A percentile compares a stretch with the other conserved stretches of the same genome.
Evolutionary conservation across 2,113 vertebrate species (phyloP).

Genomic region (Epinephelus lanceolatus): DNA sequence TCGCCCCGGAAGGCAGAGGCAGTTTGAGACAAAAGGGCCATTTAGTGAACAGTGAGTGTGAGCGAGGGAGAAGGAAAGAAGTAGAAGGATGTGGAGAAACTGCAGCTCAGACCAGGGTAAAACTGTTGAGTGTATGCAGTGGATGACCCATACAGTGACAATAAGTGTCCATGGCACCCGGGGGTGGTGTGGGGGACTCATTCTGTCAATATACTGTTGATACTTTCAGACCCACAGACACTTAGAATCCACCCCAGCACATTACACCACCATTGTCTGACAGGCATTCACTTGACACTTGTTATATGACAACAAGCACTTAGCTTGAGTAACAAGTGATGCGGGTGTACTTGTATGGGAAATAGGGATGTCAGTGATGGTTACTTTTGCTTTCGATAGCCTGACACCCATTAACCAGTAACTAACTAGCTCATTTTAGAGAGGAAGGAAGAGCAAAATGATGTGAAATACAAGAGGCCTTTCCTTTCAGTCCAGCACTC

Average conservation of each 20-base stretch:
- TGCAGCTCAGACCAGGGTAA: constrained; percentile 31
- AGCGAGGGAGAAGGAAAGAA: constrained; percentile 27
- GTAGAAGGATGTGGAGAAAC: constrained; percentile 28
- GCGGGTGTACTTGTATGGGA: neutral
- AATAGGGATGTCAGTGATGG: too few relatives aligned
- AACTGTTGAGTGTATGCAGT: constrained; percentile 9
- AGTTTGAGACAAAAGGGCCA: constrained; percentile 59
- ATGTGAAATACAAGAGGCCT: too few relatives aligned
- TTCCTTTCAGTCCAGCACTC: too few relatives aligned
- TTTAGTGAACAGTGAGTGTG: constrained; percentile 40
- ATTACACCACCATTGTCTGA: neutral
- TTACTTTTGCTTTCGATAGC: too few relatives aligned
- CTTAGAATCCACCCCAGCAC: neutral
- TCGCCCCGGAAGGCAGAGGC: constrained; percentile 63
- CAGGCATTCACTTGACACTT: neutral
- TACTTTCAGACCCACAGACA: constrained; percentile 16
- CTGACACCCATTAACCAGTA: too few relatives aligned
- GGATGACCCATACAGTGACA: constrained; percentile 13
- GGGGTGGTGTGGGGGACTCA: neutral
- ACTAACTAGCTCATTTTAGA: too few relatives aligned
- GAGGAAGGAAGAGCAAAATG: too few relatives aligned
- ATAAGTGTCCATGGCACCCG: constrained; percentile 57
- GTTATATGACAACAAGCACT: neutral
- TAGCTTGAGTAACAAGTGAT: neutral
- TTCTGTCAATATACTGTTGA: constrained; percentile 26